Evolutionary conservation across 2,888 invertebrate genomes (phyloP), one percentile per base, ranked within the genome.

Genomic region (Sarcophaga caerulescens): DNA sequence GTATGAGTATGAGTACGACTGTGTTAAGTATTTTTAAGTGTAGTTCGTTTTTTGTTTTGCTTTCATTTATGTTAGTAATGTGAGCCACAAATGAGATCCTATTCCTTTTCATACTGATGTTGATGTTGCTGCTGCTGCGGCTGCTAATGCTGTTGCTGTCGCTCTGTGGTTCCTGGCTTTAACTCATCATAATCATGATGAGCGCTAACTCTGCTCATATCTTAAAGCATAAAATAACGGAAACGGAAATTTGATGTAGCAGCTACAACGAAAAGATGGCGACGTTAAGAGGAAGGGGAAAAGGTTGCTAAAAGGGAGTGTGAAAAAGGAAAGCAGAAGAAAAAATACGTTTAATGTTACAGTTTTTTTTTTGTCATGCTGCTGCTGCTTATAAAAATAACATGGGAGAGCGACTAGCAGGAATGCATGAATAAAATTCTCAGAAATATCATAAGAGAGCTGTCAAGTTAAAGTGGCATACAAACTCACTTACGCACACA

Each of bases 201-300:
- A 60, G 12, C 17, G 60, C 44, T 70, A 71, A 81, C 70, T 79
- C 35, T 14, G 74, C 69, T 35, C 66, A 52, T 76, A 73, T 71
- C 71, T 82, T 63, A 66, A 81, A 81, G 81, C 84, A 86, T 86
- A 75, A 86, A 86, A 84, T 81, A 78, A 81, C 74, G 86, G 86
- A 86, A 86, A 69, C 81, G 84, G 84, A 86, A 86, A 84, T 86
- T 86, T 81, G 75, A 84, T 86, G 84, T 86, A 78, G 84, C 84
- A 86, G 74, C 84, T 81, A 81, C 77, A 81, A 71, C 71, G 65
- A 76, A 77, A 78, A 68, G 73, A 60, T 60, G 66, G 71, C 12
- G 35, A 4, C 3, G 35, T 11, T 21, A 35, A 35, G 14, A 47
- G 4, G 47, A 21, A 60, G n/a, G 60, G n/a, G n/a, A 60, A 52